Conservation (phyloP, 2,888 invertebrate species). For the Torymus texanus region DNA sequence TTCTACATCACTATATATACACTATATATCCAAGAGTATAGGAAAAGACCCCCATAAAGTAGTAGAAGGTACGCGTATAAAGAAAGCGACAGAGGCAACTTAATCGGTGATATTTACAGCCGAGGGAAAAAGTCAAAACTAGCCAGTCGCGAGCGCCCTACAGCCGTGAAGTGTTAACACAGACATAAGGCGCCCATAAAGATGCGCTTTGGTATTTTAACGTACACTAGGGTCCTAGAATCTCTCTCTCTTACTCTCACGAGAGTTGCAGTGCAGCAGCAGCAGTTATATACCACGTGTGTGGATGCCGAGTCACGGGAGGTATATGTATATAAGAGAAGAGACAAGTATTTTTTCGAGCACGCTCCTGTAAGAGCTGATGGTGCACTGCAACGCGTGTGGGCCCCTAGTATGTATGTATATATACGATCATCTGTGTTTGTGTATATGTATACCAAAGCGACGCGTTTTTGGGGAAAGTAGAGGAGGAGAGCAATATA, state of each 20-base stretch:
- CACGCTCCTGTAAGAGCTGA: constrained; percentile 39
- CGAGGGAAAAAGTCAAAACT: constrained; percentile 35
- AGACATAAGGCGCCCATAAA: constrained; percentile 37
- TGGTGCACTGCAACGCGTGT: constrained; percentile 27
- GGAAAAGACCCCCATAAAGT: too few relatives aligned
- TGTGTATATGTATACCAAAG: not conserved
- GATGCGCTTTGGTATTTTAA: constrained; percentile 37
- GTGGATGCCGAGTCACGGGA: constrained; percentile 35
- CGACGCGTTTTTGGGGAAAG: constrained; percentile 33
- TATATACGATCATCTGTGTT: too few relatives aligned
- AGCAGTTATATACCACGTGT: not conserved
- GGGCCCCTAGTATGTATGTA: not conserved
- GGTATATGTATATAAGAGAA: not conserved
- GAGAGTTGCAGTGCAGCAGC: not conserved
- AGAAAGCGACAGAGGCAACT: not conserved
- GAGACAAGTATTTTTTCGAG: constrained; percentile 34
- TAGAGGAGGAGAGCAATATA: not conserved
- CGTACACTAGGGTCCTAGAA: not conserved
- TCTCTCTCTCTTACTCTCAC: too few relatives aligned
- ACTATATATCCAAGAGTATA: too few relatives aligned
- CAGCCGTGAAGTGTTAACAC: constrained; percentile 32
- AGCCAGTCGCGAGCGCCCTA: not conserved
- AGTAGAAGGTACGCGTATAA: not conserved
- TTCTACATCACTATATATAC: too few relatives aligned
- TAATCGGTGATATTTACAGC: constrained; percentile 39